Percentiles rank a stretch among this genome's conserved stretches.
These are phyloP conservation scores for Machaerirhynchus nigripectus DNA, from an alignment of 2,113 vertebrate species.

Conservation along the genomic window DNA sequence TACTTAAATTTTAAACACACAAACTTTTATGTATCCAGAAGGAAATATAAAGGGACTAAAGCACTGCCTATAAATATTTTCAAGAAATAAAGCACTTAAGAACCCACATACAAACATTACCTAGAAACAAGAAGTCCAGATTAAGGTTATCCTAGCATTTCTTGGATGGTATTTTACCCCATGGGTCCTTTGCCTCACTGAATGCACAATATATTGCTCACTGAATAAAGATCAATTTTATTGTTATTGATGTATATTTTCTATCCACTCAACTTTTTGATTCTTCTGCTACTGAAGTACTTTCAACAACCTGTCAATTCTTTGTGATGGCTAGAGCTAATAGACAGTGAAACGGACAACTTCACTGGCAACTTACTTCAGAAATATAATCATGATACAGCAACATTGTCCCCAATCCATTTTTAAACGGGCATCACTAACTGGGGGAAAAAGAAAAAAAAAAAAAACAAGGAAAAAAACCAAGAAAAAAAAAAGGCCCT, in stretches of 20 bases:
- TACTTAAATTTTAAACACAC: neutral
- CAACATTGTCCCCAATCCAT: neutral
- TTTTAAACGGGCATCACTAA: neutral
- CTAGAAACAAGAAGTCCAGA: neutral
- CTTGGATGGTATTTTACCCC: neutral
- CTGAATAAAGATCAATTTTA: neutral
- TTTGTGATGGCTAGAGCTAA: neutral
- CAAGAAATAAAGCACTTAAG: neutral
- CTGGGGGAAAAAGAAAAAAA: no score
- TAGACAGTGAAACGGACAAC: neutral
- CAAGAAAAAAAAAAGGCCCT: rapidly evolving
- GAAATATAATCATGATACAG: neutral
- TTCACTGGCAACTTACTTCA: neutral
- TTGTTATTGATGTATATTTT: neutral
- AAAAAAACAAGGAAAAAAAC: no score
- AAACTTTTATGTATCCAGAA: neutral
- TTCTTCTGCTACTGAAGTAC: neutral
- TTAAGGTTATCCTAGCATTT: neutral
- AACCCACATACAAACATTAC: neutral
- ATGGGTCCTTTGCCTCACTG: rapidly evolving
- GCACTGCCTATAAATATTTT: neutral
- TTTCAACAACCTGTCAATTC: neutral
- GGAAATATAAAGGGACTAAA: neutral
- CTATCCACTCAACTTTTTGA: neutral
- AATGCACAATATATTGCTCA: neutral